Base-by-base conservation (phyloP, 2,113 vertebrate genomes). In the Miniopterus natalensis region DNA sequence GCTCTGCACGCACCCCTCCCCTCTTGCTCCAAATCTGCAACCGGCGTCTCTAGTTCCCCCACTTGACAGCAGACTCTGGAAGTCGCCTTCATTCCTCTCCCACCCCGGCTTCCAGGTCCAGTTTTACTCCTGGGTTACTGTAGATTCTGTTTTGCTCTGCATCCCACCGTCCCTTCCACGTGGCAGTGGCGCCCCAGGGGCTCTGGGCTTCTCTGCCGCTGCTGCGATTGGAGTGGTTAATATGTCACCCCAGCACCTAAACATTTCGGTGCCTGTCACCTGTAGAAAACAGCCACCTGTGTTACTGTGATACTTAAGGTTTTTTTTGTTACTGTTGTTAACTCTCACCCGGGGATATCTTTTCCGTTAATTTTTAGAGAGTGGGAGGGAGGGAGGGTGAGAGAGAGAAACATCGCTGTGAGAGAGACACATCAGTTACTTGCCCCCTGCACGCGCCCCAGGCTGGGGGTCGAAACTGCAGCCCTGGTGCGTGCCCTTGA, bases 101-200 rank as follows among this genome's bases (percentile, higher is more conserved):
- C 74, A 0, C 1, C 5, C 45, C 0, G 0, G 2, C 21, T 25
- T 53, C 40, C 8, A 15, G 14, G 2, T 79, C 45, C 18, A 5
- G 12, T 18, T 29, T n/a, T 14, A 17, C 14, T 71, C 27, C 14
- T 20, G 0, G 1, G 14, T 71, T 8, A 23, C 71, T 66, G 14
- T 15, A 31, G 6, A 8, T 17, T 31, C 6, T 65, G 8, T 47
- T 12, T 20, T 13, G 49, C 1, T 8, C 29, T 40, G 29, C 15
- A 3, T 21, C 2, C 21, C 2, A 5, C 23, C 8, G 25, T 8
- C 17, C 55, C 61, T 53, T 53, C 0, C 0, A 1, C 5, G 3
- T 31, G 11, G 12, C 5, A 0, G 20, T n/a, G 74, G 71, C 27
- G 14, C 15, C 74, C 18, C 7, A 1, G 57, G 29, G 59, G 68